These are phyloP conservation scores for Hapalemur alaotrensis DNA, from an alignment of 2,797 vertebrate species.

Conservation along the genomic window DNA sequence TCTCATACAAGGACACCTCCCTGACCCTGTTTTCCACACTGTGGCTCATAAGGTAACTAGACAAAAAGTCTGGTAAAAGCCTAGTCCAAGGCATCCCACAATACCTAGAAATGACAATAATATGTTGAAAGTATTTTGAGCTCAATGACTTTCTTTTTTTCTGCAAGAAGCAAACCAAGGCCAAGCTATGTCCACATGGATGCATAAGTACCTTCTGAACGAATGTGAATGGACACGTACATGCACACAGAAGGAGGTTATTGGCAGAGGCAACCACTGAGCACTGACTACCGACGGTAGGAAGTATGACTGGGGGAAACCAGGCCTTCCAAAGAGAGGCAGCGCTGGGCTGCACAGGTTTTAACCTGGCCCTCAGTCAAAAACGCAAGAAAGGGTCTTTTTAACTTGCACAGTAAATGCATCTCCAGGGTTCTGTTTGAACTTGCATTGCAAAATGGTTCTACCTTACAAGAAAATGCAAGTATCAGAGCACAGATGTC, in stretches of 20 bases:
- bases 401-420: neutral
- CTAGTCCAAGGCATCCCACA: neutral
- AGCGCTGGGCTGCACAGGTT: neutral
- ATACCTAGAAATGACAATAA: neutral
- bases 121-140: neutral
- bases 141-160: neutral
- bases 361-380: neutral
- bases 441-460: constrained; percentile 15
- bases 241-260: neutral
- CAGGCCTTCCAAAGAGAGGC: neutral
- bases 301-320: neutral
- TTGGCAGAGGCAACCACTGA: neutral
- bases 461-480: constrained; percentile 14
- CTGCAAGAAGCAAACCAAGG: neutral
- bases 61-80: neutral
- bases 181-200: neutral
- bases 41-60: neutral
- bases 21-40: neutral
- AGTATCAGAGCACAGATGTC: neutral
- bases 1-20: neutral
- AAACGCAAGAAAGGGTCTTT: neutral
- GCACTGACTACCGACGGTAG: neutral
- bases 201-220: neutral
- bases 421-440: neutral
- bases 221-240: neutral